A percentile compares a stretch with the other conserved stretches of the same genome.
These are phyloP conservation scores for Tetranychus truncatus DNA, from an alignment of 2,888 invertebrate species.

Conservation along the genomic window DNA sequence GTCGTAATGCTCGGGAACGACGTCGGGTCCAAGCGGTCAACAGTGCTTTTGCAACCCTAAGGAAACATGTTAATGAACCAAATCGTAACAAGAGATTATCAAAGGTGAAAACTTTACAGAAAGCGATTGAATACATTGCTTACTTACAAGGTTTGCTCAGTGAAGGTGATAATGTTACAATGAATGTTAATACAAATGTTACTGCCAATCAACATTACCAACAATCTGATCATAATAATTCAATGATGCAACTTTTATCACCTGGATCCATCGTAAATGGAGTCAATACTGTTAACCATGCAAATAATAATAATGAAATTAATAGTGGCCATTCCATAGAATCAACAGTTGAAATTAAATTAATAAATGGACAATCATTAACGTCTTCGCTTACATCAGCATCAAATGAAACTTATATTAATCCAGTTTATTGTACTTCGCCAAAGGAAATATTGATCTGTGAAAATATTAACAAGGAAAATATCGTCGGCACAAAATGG, in stretches of 20 bases:
- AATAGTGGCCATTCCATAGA: not conserved
- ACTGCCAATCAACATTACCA: not conserved
- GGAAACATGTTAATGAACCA: slow-evolving; percentile 42
- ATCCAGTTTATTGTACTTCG: not conserved
- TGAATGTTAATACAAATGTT: slow-evolving; percentile 19
- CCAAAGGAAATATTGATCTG: not conserved
- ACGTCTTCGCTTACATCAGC: no score
- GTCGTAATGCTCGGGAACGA: slow-evolving; percentile 45
- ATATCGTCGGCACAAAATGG: not conserved
- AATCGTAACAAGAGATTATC: slow-evolving; percentile 41
- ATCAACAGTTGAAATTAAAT: not conserved
- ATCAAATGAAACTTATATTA: not conserved
- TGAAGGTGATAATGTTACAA: slow-evolving; percentile 7
- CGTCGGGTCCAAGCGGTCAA: slow-evolving; percentile 47
- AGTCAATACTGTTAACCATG: not conserved
- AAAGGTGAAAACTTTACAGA: slow-evolving; percentile 44
- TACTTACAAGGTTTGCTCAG: slow-evolving; percentile 36
- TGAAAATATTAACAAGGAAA: slow-evolving; percentile 6
- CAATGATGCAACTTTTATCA: not conserved
- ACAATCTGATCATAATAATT: not conserved
- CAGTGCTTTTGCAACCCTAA: slow-evolving; percentile 41
- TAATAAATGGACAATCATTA: not conserved
- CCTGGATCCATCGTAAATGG: not conserved
- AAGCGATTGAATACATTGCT: slow-evolving; percentile 45
- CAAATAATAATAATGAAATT: not conserved